Evolutionary conservation across 2,888 invertebrate species (phyloP).

Genomic region (Phaedon cochleariae): DNA sequence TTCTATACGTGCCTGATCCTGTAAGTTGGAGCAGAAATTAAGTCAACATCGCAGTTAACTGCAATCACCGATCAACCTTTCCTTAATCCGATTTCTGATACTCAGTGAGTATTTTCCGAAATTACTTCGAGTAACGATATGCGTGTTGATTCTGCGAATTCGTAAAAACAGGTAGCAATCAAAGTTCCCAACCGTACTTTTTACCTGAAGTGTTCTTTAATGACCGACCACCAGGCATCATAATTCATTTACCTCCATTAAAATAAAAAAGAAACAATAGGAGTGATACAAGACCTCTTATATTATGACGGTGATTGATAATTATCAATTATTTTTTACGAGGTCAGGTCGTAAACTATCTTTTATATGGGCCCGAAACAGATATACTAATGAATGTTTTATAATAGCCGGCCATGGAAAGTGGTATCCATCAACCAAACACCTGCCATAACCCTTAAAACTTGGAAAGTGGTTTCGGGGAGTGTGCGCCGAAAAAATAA

Average conservation of each 20-base stretch:
- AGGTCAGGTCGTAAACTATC: slow-evolving; percentile 7
- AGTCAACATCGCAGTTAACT: too few relatives aligned
- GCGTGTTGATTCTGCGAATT: background rate
- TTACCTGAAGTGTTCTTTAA: background rate
- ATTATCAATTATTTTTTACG: slow-evolving; percentile 17
- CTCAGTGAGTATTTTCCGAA: too few relatives aligned
- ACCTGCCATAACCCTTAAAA: background rate
- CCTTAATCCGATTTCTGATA: too few relatives aligned
- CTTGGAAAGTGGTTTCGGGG: background rate
- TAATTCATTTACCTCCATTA: background rate
- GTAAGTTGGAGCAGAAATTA: too few relatives aligned
- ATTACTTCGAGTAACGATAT: too few relatives aligned
- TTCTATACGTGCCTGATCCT: too few relatives aligned
- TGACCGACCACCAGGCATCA: background rate
- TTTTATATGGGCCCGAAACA: slow-evolving; percentile 5
- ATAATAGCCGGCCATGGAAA: background rate
- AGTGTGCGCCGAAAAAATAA: too few relatives aligned
- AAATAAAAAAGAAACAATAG: background rate
- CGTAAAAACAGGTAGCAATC: background rate
- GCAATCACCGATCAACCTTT: too few relatives aligned
- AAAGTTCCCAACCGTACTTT: background rate
- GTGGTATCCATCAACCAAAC: background rate
- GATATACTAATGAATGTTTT: slow-evolving; percentile 11
- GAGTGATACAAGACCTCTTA: slow-evolving; percentile 5
- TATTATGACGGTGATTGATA: background rate